phyloP scores from a whole-genome alignment of 2,797 vertebrate species.

The Tiaroga cobitis region DNA sequence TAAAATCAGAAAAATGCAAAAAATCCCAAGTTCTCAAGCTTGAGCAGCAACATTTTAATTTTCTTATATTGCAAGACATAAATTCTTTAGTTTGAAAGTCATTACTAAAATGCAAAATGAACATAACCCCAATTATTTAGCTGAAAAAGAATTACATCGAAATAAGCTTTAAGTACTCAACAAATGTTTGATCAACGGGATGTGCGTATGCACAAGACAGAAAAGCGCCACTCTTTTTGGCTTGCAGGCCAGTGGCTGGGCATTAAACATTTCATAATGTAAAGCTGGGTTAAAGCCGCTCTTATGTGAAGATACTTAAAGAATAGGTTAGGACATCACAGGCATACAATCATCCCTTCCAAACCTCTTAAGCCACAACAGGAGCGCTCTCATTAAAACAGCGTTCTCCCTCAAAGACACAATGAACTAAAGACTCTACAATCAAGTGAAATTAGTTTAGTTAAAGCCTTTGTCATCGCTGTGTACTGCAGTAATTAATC shows the following conservation, averaged over 20 bases:
- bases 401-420: conserved; percentile 5
- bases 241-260: neutral
- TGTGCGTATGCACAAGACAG: neutral
- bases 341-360: neutral
- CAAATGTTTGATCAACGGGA: neutral
- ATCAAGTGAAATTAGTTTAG: conserved; percentile 33
- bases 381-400: conserved; percentile 10
- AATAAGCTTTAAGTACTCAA: conserved; percentile 3
- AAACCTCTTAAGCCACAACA: conserved; percentile 22
- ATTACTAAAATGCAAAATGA: neutral
- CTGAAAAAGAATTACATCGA: neutral
- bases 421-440: conserved; percentile 17
- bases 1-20: conserved; percentile 17
- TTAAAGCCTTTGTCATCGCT: conserved; percentile 32
- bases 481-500: conserved; percentile 46
- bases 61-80: neutral
- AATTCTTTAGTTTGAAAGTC: conserved; percentile 1
- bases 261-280: conserved; percentile 18
- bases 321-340: neutral
- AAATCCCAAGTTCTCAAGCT: neutral
- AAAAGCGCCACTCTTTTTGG: neutral
- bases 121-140: neutral
- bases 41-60: neutral
- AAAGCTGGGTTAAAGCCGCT: neutral
- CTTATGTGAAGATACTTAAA: conserved; percentile 18